These are phyloP conservation scores for Hipparchia semele DNA, from an alignment of 2,888 invertebrate genomes.

Conservation along the genomic window DNA sequence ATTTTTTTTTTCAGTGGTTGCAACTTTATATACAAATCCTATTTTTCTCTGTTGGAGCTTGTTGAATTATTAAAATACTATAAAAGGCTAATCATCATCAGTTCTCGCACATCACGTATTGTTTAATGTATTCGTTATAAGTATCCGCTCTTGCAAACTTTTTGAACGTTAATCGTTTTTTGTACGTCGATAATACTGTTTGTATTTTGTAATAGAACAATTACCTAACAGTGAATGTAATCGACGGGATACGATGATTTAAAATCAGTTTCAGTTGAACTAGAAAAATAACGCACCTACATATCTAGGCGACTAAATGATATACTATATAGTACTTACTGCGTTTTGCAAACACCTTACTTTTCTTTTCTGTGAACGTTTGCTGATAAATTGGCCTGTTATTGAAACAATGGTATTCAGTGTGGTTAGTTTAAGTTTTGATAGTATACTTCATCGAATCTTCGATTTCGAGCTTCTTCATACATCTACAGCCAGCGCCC, in stretches of 20 bases:
- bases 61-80: no score
- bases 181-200: conserved; percentile 17
- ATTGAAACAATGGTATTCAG: conserved; percentile 43
- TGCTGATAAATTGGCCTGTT: conserved; percentile 23
- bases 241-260: conserved; percentile 29
- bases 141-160: no score
- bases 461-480: no score
- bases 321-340: neutral
- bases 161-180: neutral
- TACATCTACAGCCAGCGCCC: no score
- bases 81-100: no score
- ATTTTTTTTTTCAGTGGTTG: no score
- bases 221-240: conserved; percentile 25
- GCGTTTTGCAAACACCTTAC: neutral
- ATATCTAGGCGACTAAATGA: neutral
- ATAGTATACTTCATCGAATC: no score
- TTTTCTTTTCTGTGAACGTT: conserved; percentile 17
- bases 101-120: no score
- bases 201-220: neutral
- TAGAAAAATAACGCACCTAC: neutral
- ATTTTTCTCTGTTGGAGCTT: no score
- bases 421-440: no score
- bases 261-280: conserved; percentile 3
- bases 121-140: no score
- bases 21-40: no score